A percentile compares a stretch with the other conserved stretches of the same genome.
phyloP scores from a whole-genome alignment of 2,797 vertebrate genomes.

The Rhincodon typus region DNA sequence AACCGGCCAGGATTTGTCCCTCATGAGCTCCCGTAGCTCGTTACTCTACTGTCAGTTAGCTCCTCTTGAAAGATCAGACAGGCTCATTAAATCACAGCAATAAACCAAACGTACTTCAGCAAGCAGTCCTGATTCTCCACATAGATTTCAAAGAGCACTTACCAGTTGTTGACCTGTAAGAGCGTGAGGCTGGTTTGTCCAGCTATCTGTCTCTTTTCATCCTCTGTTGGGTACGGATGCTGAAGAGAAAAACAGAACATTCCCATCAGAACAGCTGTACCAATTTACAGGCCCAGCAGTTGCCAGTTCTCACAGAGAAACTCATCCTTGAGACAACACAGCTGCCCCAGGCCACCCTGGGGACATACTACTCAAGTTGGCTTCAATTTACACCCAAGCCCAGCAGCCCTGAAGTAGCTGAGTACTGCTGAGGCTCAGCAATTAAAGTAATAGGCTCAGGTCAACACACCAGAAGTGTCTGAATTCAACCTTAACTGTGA shows the following conservation, averaged over 20 bases:
- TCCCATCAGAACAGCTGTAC: constrained; percentile 36
- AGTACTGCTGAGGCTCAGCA: background rate
- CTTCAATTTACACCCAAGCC: background rate
- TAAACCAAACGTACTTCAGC: background rate
- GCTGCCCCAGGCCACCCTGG: constrained; percentile 4
- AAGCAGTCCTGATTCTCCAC: background rate
- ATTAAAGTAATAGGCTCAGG: background rate
- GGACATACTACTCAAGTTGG: background rate
- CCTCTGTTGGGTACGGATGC: constrained; percentile 97
- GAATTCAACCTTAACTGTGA: background rate
- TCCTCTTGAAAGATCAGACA: background rate
- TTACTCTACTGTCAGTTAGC: background rate
- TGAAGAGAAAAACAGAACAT: constrained; percentile 46
- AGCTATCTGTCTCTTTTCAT: constrained; percentile 94
- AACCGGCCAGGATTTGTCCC: background rate
- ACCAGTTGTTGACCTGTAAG: constrained; percentile 99
- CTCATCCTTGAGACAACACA: background rate
- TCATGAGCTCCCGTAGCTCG: background rate
- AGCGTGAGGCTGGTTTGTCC: constrained; percentile 94
- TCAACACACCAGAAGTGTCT: background rate
- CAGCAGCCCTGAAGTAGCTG: background rate
- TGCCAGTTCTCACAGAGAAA: constrained; percentile 6
- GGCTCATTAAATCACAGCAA: constrained; percentile 8
- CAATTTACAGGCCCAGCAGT: background rate
- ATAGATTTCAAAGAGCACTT: constrained; percentile 49